Conservation (phyloP, 2,113 vertebrate genomes). For the human region DNA sequence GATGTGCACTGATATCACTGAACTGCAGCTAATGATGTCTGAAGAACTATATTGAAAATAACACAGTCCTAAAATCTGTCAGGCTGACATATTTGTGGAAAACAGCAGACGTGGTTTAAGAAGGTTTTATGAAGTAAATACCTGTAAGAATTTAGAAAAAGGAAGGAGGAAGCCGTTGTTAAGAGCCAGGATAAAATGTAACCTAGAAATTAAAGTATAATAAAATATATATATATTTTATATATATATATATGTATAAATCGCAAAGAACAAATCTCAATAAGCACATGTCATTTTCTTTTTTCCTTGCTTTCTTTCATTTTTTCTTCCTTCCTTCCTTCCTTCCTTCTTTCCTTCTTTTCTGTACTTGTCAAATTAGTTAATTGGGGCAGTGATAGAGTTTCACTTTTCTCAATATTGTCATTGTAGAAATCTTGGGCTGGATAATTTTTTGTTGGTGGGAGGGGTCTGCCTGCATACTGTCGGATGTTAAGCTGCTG, state of each 20-base stretch:
- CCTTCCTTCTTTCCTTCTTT: neutral
- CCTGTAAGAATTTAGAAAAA: neutral
- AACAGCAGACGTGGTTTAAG: neutral
- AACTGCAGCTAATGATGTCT: neutral
- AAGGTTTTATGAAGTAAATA: neutral
- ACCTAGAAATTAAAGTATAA: too few species aligned
- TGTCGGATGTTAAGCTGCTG: neutral
- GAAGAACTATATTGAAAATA: neutral
- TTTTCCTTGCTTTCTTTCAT: neutral
- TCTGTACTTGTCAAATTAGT: neutral
- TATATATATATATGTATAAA: too few species aligned
- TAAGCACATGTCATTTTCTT: neutral
- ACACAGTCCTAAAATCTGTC: neutral
- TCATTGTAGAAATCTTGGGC: neutral
- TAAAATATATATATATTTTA: too few species aligned
- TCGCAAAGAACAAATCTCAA: neutral
- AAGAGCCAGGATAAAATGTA: neutral
- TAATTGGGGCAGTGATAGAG: neutral
- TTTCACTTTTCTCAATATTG: neutral
- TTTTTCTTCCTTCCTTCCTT: neutral
- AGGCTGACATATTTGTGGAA: neutral
- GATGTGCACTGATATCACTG: neutral
- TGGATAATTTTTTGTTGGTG: neutral
- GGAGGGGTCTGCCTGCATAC: too few species aligned
- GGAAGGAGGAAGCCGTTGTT: neutral